Percentiles rank a stretch among this genome's conserved stretches.
Conservation (phyloP, 2,113 vertebrate genomes). For the Cygnus atratus region DNA sequence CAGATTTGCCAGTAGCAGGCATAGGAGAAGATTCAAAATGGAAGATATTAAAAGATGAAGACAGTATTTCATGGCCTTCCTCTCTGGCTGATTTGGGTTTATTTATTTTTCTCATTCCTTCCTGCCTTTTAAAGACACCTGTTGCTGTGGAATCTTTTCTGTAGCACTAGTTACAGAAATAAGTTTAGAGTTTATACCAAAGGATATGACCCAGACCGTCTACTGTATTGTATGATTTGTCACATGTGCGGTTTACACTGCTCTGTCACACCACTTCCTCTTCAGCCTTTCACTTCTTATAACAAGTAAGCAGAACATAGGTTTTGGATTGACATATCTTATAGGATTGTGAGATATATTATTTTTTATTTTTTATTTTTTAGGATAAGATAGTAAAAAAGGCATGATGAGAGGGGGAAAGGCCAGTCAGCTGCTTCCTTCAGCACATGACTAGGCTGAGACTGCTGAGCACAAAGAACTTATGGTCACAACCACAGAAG, state of each 20-base stretch:
- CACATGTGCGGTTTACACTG: neutral
- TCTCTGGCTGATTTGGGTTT: neutral
- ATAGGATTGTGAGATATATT: neutral
- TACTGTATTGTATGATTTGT: neutral
- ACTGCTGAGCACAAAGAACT: neutral
- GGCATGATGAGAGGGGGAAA: neutral
- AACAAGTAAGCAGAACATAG: neutral
- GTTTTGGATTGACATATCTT: neutral
- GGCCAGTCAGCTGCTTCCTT: slow-evolving; percentile 22
- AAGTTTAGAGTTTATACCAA: neutral
- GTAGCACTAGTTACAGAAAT: neutral
- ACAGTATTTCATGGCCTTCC: neutral
- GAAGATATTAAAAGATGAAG: neutral
- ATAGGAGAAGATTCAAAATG: neutral
- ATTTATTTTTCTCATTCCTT: neutral
- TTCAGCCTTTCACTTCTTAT: neutral
- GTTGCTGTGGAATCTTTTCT: neutral
- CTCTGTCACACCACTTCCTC: neutral
- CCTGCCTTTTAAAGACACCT: neutral
- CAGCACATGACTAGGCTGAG: neutral
- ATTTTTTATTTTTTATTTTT: too few relatives aligned
- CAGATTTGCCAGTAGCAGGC: neutral
- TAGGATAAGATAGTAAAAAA: neutral
- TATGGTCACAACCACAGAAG: neutral
- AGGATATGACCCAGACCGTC: neutral